These are phyloP conservation scores for Naso thynnoides DNA, from an alignment of 2,797 vertebrate genomes.

Conservation along the genomic window DNA sequence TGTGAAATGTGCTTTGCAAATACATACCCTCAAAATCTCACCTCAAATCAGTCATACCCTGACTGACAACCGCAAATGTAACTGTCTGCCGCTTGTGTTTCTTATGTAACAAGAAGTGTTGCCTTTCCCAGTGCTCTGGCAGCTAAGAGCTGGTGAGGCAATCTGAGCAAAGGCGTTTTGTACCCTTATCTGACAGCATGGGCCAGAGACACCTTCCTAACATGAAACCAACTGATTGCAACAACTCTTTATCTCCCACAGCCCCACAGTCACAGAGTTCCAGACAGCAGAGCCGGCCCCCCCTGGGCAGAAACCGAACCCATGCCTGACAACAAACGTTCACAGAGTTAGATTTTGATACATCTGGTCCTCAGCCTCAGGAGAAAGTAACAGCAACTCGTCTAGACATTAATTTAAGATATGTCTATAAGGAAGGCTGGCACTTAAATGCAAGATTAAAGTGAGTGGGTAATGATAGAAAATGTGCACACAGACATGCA, in stretches of 20 bases:
- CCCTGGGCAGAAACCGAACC: slow-evolving; percentile 26
- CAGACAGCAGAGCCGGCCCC: slow-evolving; percentile 31
- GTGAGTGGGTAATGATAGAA: slow-evolving; percentile 3
- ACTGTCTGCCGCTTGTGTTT: slow-evolving; percentile 39
- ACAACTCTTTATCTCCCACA: slow-evolving; percentile 65
- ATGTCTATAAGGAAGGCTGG: slow-evolving; percentile 12
- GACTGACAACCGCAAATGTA: slow-evolving; percentile 56
- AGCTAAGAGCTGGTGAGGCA: slow-evolving; percentile 48
- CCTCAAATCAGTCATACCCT: slow-evolving; percentile 45
- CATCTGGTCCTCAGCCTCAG: slow-evolving; percentile 29
- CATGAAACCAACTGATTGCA: slow-evolving; percentile 62
- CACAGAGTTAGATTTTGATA: slow-evolving; percentile 38
- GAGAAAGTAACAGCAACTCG: slow-evolving; percentile 27
- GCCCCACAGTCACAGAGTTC: slow-evolving; percentile 40
- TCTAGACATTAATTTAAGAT: slow-evolving; percentile 40
- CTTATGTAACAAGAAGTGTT: slow-evolving; percentile 55
- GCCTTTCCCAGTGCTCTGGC: slow-evolving; percentile 33
- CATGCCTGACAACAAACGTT: slow-evolving; percentile 37
- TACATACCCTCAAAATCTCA: slow-evolving; percentile 39
- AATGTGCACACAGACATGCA: not conserved
- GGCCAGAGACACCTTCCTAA: slow-evolving; percentile 59
- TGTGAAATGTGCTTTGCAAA: slow-evolving; percentile 36
- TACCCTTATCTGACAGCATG: slow-evolving; percentile 69
- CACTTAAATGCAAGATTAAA: slow-evolving; percentile 22
- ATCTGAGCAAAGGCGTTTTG: slow-evolving; percentile 56